A percentile compares a stretch with the other conserved stretches of the same genome.
Conservation (phyloP, 2,797 vertebrate species). For the Menidia menidia region DNA sequence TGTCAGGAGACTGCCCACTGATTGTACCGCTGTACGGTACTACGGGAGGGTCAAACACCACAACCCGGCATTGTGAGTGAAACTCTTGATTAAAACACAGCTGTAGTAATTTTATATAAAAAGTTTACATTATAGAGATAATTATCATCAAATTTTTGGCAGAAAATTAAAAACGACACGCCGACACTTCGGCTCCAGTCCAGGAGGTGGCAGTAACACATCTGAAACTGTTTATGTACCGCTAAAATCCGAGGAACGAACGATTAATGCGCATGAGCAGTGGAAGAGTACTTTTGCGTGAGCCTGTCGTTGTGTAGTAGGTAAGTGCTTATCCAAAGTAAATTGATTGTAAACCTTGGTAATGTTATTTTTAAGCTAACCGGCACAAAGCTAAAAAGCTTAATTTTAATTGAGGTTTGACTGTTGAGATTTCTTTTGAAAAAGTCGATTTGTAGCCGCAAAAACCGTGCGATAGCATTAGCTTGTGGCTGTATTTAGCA, state of each 20-base stretch:
- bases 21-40: constrained; percentile 14
- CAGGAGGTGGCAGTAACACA: constrained; percentile 29
- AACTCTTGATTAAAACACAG: background rate
- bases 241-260: background rate
- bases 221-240: background rate
- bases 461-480: constrained; percentile 48
- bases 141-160: background rate
- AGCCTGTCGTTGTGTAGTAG: constrained; percentile 40
- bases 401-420: background rate
- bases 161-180: too few relatives aligned
- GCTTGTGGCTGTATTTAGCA: constrained; percentile 1
- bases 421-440: fast-evolving
- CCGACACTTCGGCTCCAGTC: background rate
- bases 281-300: constrained; percentile 24
- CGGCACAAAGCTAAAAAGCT: fast-evolving
- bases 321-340: constrained; percentile 54
- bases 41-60: constrained; percentile 23
- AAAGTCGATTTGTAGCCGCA: background rate
- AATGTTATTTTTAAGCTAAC: fast-evolving
- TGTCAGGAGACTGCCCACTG: constrained; percentile 31
- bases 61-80: background rate
- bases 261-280: constrained; percentile 55
- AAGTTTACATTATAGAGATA: background rate
- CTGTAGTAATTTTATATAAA: background rate
- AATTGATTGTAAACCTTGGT: fast-evolving